Percentiles rank a stretch among this genome's conserved stretches.
These are phyloP conservation scores for Osmerus mordax DNA, from an alignment of 2,113 vertebrate genomes.

Conservation along the genomic window DNA sequence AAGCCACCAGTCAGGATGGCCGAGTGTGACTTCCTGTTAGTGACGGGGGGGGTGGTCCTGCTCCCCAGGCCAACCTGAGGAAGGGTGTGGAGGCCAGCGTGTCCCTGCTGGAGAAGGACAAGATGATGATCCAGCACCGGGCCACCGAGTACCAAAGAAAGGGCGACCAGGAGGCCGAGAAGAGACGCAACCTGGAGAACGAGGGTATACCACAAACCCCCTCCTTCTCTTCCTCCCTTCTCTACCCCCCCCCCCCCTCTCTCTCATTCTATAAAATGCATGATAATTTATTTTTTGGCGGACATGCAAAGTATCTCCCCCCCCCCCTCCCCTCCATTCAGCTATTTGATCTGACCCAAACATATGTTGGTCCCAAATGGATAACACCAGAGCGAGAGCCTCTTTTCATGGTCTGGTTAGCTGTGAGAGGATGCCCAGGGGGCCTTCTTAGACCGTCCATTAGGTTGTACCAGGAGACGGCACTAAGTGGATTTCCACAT, in stretches of 20 bases:
- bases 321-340: background rate
- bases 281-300: too few species aligned
- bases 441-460: too few species aligned
- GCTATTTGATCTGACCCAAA: constrained; percentile 19
- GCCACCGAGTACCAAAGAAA: constrained; percentile 93
- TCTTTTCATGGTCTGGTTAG: constrained; percentile 2
- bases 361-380: constrained; percentile 14
- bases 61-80: constrained; percentile 72
- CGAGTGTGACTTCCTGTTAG: background rate
- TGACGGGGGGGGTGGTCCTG: background rate
- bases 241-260: background rate
- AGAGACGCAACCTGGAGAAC: constrained; percentile 91
- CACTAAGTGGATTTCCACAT: constrained; percentile 5
- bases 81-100: constrained; percentile 81
- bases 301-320: too few species aligned
- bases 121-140: constrained; percentile 88
- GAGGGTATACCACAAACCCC: constrained; percentile 78
- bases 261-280: too few species aligned
- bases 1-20: too few species aligned
- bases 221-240: background rate
- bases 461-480: background rate
- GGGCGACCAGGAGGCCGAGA: constrained; percentile 93
- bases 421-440: background rate
- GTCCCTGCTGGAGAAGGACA: constrained; percentile 93
- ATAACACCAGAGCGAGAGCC: background rate